Conservation (phyloP, 2,888 invertebrate species). For the Brenthis daphne region DNA sequence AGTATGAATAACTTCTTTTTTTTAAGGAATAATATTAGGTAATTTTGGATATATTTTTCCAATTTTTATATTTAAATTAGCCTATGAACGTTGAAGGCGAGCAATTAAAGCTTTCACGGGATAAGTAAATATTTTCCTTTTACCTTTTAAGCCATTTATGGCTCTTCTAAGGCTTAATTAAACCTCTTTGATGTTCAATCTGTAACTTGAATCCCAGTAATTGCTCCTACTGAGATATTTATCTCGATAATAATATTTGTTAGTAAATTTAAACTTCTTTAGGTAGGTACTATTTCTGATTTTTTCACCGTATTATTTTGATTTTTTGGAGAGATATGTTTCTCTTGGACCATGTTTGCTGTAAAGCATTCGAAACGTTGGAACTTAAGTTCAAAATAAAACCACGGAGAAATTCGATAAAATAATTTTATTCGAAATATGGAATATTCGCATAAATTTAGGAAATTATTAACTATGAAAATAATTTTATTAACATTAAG, state of each 20-base stretch:
- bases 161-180: slow-evolving; percentile 75
- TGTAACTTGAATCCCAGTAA: slow-evolving; percentile 72
- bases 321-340: too few species aligned
- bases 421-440: too few species aligned
- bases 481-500: too few species aligned
- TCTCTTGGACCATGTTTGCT: too few species aligned
- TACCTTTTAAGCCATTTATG: slow-evolving; percentile 73
- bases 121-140: slow-evolving; percentile 73
- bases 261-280: slow-evolving; percentile 34
- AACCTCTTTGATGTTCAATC: slow-evolving; percentile 79
- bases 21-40: neutral
- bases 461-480: too few species aligned
- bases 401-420: too few species aligned
- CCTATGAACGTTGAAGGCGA: slow-evolving; percentile 64
- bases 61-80: slow-evolving; percentile 50
- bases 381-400: too few species aligned
- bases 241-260: slow-evolving; percentile 47
- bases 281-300: too few species aligned
- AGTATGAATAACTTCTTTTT: too few species aligned
- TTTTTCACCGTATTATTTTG: too few species aligned
- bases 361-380: too few species aligned
- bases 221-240: slow-evolving; percentile 57
- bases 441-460: too few species aligned
- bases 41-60: neutral
- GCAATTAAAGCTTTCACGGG: slow-evolving; percentile 72